Percentiles rank a stretch among this genome's conserved stretches.
Conservation (phyloP, 2,113 vertebrate species). For the Takifugu flavidus region DNA sequence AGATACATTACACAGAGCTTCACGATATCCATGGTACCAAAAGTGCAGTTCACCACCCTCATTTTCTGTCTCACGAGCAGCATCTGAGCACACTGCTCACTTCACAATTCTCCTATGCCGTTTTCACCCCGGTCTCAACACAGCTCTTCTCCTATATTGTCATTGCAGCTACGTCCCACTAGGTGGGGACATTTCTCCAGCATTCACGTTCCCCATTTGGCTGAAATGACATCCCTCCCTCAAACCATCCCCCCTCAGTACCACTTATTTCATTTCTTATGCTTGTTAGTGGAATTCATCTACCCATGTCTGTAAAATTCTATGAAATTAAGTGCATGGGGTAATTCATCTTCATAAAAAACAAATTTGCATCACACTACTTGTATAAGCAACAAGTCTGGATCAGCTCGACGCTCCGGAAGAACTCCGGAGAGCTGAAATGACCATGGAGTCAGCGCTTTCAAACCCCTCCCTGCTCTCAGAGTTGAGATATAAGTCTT, state of each 20-base stretch:
- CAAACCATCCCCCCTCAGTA: constrained; percentile 46
- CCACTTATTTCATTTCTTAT: constrained; percentile 52
- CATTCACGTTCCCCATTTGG: constrained; percentile 26
- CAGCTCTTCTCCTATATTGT: constrained; percentile 39
- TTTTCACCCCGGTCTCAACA: neutral
- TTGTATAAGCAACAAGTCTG: constrained; percentile 59
- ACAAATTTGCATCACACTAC: constrained; percentile 63
- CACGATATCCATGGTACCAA: constrained; percentile 75
- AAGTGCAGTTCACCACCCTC: constrained; percentile 75
- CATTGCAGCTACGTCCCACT: constrained; percentile 56
- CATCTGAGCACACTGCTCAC: constrained; percentile 64
- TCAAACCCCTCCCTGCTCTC: constrained; percentile 46
- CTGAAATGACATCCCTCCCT: constrained; percentile 22
- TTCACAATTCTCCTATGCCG: constrained; percentile 52
- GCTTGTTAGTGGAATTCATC: constrained; percentile 44
- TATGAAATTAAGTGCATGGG: constrained; percentile 66
- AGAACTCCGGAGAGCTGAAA: constrained; percentile 44
- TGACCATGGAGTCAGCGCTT: constrained; percentile 45
- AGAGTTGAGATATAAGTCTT: constrained; percentile 54
- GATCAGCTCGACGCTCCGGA: constrained; percentile 42
- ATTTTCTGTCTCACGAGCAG: constrained; percentile 60
- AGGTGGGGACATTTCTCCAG: constrained; percentile 56
- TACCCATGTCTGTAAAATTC: constrained; percentile 54
- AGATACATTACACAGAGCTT: constrained; percentile 71
- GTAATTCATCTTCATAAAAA: constrained; percentile 57